Conservation (phyloP, 2,888 invertebrate genomes). For the Branchipolynoe longqiensis region DNA sequence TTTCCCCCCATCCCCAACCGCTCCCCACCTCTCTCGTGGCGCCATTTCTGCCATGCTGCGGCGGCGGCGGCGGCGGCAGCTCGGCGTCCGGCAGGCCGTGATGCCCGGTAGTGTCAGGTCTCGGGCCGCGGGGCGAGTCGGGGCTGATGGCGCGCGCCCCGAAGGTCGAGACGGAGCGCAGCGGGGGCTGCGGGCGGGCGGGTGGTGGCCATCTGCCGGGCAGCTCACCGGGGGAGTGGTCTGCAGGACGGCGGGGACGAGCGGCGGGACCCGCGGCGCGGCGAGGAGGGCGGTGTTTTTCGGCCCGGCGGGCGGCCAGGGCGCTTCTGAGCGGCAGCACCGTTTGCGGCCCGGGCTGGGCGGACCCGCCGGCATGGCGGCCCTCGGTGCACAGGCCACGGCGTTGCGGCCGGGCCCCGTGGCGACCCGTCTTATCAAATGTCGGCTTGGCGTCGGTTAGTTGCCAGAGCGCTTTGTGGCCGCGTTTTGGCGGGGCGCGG, state of each 20-base stretch:
- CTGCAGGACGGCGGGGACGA: too few species aligned
- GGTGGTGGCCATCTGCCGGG: too few species aligned
- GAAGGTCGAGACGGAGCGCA: too few species aligned
- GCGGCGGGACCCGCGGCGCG: too few species aligned
- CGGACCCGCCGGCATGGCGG: background rate
- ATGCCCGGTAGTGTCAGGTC: background rate
- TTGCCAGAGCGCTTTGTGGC: conserved; percentile 52
- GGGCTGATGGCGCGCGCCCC: too few species aligned
- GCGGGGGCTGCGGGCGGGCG: too few species aligned
- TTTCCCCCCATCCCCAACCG: too few species aligned
- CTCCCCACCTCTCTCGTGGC: too few species aligned
- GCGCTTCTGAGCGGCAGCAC: too few species aligned
- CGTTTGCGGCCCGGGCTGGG: background rate
- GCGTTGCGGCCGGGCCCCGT: background rate
- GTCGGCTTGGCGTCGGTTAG: conserved; percentile 37
- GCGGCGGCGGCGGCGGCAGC: conserved; percentile 13
- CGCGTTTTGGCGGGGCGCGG: conserved; percentile 54
- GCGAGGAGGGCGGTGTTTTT: too few species aligned
- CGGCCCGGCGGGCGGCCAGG: conserved; percentile 15
- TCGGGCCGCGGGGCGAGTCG: too few species aligned
- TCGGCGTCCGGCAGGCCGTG: background rate
- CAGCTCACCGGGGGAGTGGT: too few species aligned
- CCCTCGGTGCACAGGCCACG: background rate
- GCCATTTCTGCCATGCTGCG: conserved; percentile 12
- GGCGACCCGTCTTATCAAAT: conserved; percentile 48